A percentile compares a stretch with the other conserved stretches of the same genome.
Evolutionary conservation across 2,113 vertebrate species (phyloP).

Genomic region (Pionites leucogaster): DNA sequence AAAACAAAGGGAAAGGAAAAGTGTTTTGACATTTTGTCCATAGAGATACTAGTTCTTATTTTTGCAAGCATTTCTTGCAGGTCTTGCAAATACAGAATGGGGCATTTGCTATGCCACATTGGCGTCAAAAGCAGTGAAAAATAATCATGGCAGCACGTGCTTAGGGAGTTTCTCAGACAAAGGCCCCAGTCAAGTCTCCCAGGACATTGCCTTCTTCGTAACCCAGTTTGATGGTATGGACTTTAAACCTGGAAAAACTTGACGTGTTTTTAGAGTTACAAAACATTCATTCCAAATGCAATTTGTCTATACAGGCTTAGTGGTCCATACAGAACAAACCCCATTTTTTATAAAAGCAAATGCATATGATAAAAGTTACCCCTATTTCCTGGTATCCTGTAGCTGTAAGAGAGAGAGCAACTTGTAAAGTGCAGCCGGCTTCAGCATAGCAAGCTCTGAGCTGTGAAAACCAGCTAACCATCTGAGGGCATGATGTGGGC

Average conservation of each 20-base stretch:
- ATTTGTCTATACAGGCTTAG: background rate
- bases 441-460: background rate
- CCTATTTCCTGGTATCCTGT: background rate
- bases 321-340: background rate
- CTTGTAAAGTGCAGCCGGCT: background rate
- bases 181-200: background rate
- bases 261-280: background rate
- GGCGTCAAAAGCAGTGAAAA: background rate
- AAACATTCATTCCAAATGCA: background rate
- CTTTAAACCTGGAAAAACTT: background rate
- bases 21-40: background rate
- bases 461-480: background rate
- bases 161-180: background rate
- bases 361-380: background rate
- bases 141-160: background rate
- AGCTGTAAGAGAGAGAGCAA: background rate
- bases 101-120: background rate
- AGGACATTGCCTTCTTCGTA: background rate
- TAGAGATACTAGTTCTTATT: background rate
- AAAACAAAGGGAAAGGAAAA: background rate
- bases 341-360: background rate
- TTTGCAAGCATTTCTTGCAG: background rate
- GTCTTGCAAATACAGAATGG: background rate
- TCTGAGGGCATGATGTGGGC: background rate
- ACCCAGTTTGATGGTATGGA: background rate